Evolutionary conservation across 2,113 vertebrate species (phyloP).

Genomic region (Onychorhynchus coronatus): DNA sequence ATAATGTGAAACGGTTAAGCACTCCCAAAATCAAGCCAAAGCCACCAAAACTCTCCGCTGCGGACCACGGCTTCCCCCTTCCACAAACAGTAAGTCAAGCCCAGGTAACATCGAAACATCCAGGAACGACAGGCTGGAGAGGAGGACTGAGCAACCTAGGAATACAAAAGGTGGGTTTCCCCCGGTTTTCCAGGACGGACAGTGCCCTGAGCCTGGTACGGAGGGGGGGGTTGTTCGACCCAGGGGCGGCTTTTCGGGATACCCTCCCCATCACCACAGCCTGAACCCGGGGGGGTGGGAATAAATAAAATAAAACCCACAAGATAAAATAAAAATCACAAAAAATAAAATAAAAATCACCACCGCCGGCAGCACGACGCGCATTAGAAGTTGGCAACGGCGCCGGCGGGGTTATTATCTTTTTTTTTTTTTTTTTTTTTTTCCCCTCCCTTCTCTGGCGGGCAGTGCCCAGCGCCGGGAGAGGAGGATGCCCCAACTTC

Average conservation of each 20-base stretch:
- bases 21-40: neutral
- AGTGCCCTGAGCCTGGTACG: neutral
- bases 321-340: too few relatives aligned
- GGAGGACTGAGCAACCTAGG: neutral
- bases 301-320: neutral
- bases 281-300: neutral
- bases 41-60: neutral
- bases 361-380: neutral
- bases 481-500: slow-evolving; percentile 35
- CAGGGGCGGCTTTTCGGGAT: neutral
- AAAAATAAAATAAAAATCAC: neutral
- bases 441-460: accelerated
- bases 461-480: neutral
- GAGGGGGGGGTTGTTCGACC: neutral
- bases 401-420: neutral
- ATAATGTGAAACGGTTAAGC: neutral
- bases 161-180: neutral
- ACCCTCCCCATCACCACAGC: neutral
- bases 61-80: neutral
- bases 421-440: too few relatives aligned
- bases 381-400: neutral
- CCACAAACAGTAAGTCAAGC: neutral
- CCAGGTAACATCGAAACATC: neutral
- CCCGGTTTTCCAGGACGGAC: neutral
- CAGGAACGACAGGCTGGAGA: neutral